Base-by-base conservation (phyloP, 2,113 vertebrate genomes). In the Chloebia gouldiae region DNA sequence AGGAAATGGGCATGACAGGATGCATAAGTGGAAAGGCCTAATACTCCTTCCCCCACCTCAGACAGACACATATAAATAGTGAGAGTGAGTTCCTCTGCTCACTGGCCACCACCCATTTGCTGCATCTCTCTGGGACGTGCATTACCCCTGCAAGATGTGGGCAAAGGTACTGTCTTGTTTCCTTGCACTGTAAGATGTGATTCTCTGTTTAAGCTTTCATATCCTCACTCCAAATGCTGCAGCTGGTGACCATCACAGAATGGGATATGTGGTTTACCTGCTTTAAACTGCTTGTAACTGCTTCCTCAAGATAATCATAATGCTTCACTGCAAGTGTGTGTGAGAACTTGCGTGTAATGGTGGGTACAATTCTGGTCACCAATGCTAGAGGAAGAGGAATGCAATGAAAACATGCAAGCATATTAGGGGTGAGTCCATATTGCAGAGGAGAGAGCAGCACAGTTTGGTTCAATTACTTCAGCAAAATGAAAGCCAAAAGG, bases 91-190 rank as follows among this genome's bases (percentile, higher is more conserved):
- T 92, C 24, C 15, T 21, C 53, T 53, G 24, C 39, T 94, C 11
- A 3, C 39, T 63, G 57, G 13, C 37, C 8, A 6, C 24, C 13
- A 14, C 16, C 64, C 13, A 1, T 25, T 81, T 40, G 61, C 49
- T 77, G 28, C 4, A 51, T 90, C 77, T 64, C 37, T 39, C 73
- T 68, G 87, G 81, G 59, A 90, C 45, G 30, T 22, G 1, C 47
- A 57, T 37, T 66, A 75, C 31, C 60, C 50, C 39, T 47, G 28
- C 81, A 83, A 50, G 78, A 97, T 97, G 97, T 93, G 96, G 96
- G 57, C 95, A 79, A 97, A 97, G 97, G 97, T 97, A 97, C 6
- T 50, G 42, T 79, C 68, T 90, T 61, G 6, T 45, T 92, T 83
- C 78, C 81, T 86, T 35, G 35, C 35, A 44, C 17, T 79, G 27